Evolutionary conservation across 2,113 vertebrate species (phyloP).

Genomic region (Phrynosoma platyrhinos): DNA sequence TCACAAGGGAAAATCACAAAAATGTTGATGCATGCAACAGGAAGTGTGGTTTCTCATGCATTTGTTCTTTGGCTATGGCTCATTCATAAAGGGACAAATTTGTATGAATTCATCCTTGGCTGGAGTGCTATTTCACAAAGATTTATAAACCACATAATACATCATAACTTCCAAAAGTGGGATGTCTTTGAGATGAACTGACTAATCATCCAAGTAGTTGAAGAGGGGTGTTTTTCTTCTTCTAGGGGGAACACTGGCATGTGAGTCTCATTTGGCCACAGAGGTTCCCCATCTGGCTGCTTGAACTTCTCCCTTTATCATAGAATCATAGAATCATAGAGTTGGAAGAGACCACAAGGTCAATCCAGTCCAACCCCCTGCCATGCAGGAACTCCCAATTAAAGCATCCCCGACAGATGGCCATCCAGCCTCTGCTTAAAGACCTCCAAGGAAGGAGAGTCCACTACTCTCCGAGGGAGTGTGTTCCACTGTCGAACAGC

Average conservation of each 20-base stretch:
- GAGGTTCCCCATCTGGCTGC: too few species aligned
- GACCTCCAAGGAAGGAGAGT: too few species aligned
- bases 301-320: too few species aligned
- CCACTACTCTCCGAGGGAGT: too few species aligned
- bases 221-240: not conserved
- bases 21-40: conserved; percentile 43
- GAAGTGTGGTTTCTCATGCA: conserved; percentile 38
- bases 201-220: not conserved
- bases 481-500: too few species aligned
- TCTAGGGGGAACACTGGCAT: not conserved
- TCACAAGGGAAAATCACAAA: conserved; percentile 27
- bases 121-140: not conserved
- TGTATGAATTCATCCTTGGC: conserved; percentile 1
- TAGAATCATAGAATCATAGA: too few species aligned
- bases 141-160: not conserved
- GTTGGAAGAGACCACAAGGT: too few species aligned
- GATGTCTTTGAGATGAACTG: not conserved
- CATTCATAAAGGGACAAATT: conserved; percentile 18
- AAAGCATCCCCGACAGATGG: too few species aligned
- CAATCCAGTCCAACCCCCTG: too few species aligned
- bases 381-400: too few species aligned
- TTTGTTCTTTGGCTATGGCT: conserved; percentile 40
- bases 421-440: too few species aligned
- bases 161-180: not conserved
- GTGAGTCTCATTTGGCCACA: too few species aligned